Evolutionary conservation across 1,140 invertebrate species (phyloP).

Genomic region (Melipona quadrifasciata): DNA sequence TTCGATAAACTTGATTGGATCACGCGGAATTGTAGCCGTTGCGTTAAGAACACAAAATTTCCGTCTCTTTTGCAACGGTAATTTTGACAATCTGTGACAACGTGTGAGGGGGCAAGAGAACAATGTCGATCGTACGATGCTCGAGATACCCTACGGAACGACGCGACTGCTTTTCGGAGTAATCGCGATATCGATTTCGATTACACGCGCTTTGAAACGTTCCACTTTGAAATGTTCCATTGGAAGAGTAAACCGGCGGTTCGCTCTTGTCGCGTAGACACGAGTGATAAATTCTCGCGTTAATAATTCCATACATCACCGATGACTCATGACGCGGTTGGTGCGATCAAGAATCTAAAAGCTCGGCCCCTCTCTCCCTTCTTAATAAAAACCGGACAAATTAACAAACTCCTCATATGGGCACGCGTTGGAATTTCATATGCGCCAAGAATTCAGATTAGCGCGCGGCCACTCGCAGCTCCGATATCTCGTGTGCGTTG

Average conservation of each 20-base stretch:
- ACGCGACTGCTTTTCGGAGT: conserved; percentile 13
- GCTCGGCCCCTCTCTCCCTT: background rate
- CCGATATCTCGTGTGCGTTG: background rate
- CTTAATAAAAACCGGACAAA: background rate
- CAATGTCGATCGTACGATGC: conserved; percentile 19
- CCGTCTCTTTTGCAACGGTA: conserved; percentile 24
- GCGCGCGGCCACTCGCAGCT: background rate
- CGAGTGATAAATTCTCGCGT: conserved; percentile 11
- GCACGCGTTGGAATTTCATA: conserved; percentile 42
- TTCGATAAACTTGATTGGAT: background rate
- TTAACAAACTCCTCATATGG: conserved; percentile 8
- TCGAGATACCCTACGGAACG: conserved; percentile 21
- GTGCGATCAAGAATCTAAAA: background rate
- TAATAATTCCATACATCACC: conserved; percentile 30
- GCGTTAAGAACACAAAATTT: conserved; percentile 29
- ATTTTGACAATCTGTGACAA: conserved; percentile 51
- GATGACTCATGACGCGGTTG: conserved; percentile 12
- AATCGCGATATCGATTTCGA: conserved; percentile 4
- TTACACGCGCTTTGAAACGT: conserved; percentile 27
- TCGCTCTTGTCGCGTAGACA: background rate
- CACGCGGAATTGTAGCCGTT: background rate
- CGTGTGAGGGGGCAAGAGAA: background rate
- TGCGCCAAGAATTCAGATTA: conserved; percentile 40
- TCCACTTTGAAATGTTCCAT: background rate
- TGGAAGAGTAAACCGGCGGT: conserved; percentile 21